Evolutionary conservation across 2,888 invertebrate species (phyloP).

Genomic region (Agonopterix subpropinquella): DNA sequence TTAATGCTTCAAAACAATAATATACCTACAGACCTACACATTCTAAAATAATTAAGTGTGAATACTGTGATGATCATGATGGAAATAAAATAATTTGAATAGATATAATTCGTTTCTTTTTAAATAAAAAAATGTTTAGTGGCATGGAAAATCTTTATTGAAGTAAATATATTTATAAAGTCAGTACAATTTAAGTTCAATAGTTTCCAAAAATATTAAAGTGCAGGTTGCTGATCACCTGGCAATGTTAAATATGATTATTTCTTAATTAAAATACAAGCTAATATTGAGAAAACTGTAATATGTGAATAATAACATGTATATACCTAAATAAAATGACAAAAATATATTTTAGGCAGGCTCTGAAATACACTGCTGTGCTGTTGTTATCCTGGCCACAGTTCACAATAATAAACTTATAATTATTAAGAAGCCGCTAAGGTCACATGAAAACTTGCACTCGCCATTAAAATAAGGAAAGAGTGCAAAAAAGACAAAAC

Average conservation of each 20-base stretch:
- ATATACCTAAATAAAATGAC: conserved; percentile 77
- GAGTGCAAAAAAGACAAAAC: conserved; percentile 41
- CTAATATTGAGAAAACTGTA: conserved; percentile 77
- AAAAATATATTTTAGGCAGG: conserved; percentile 77
- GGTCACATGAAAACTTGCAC: conserved; percentile 57
- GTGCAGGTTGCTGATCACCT: conserved; percentile 77
- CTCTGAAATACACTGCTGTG: conserved; percentile 70
- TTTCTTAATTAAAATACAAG: conserved; percentile 78
- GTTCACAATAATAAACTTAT: conserved; percentile 69
- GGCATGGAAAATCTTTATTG: conserved; percentile 78
- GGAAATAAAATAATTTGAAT: too few relatives aligned
- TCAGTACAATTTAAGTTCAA: conserved; percentile 78
- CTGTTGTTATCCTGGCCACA: conserved; percentile 72
- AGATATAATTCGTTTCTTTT: not conserved
- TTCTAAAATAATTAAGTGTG: too few relatives aligned
- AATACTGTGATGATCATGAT: too few relatives aligned
- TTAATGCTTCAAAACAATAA: too few relatives aligned
- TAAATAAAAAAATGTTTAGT: conserved; percentile 39
- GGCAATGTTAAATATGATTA: conserved; percentile 78
- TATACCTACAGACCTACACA: too few relatives aligned
- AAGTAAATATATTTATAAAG: conserved; percentile 78
- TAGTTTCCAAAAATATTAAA: conserved; percentile 78
- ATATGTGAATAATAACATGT: conserved; percentile 76
- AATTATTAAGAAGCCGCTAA: conserved; percentile 59
- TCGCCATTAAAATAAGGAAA: conserved; percentile 38